Evolutionary conservation across 2,113 vertebrate genomes (phyloP).

Genomic region (Spea bombifrons): DNA sequence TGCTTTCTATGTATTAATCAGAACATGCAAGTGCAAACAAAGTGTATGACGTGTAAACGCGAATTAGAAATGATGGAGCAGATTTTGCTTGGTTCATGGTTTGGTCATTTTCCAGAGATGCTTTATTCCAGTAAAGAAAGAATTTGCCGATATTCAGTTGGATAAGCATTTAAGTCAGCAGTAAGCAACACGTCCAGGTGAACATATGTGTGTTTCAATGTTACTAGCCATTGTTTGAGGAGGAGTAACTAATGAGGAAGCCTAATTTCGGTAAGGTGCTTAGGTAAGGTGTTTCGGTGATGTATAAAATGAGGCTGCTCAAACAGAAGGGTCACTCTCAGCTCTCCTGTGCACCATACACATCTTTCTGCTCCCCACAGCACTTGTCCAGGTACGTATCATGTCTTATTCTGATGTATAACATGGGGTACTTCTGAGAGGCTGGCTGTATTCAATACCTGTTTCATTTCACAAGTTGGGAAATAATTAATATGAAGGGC

Average conservation of each 20-base stretch:
- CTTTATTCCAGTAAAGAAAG: too few relatives aligned
- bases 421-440: too few relatives aligned
- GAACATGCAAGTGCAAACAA: too few relatives aligned
- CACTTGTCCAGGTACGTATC: slow-evolving; percentile 32
- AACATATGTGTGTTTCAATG: slow-evolving; percentile 7
- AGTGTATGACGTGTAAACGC: too few relatives aligned
- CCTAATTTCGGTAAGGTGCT: slow-evolving; percentile 39
- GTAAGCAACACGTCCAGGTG: neutral
- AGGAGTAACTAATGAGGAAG: slow-evolving; percentile 26
- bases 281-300: slow-evolving; percentile 42
- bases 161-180: neutral
- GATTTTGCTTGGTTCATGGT: neutral
- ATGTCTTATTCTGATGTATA: neutral
- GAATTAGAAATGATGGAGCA: neutral
- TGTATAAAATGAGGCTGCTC: slow-evolving; percentile 23
- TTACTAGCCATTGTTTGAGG: slow-evolving; percentile 3
- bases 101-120: neutral
- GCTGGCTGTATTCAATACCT: too few relatives aligned
- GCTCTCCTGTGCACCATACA: slow-evolving; percentile 6
- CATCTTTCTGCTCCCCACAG: slow-evolving; percentile 1
- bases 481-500: too few relatives aligned
- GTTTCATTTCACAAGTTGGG: too few relatives aligned
- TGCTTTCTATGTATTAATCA: too few relatives aligned
- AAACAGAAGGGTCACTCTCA: slow-evolving; percentile 13
- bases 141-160: neutral